Conservation (phyloP, 2,888 invertebrate species). For the Trichacis sp. region DNA sequence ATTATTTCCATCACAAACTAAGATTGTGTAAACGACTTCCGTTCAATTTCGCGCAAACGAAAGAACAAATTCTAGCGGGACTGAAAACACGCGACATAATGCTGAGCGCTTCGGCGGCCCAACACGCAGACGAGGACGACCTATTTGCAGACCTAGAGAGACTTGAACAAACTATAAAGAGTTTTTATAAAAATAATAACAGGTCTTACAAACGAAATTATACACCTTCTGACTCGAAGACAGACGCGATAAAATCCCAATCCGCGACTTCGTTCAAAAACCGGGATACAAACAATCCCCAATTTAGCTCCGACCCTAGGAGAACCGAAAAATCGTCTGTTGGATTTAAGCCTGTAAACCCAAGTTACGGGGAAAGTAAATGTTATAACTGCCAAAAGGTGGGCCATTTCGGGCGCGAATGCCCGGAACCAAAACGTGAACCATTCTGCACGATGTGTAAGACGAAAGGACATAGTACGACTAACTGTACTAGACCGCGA, state of each 20-base stretch:
- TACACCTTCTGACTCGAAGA: no score
- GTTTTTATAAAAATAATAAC: constrained; percentile 6
- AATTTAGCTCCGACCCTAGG: no score
- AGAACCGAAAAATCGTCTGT: no score
- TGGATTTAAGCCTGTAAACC: no score
- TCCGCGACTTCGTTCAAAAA: no score
- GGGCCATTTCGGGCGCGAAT: constrained; percentile 15
- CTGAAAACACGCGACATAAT: constrained; percentile 21
- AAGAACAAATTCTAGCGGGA: constrained; percentile 25
- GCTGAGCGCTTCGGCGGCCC: constrained; percentile 17
- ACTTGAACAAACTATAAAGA: constrained; percentile 13
- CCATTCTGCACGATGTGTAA: constrained; percentile 1
- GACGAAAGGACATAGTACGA: background rate
- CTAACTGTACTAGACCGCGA: constrained; percentile 6
- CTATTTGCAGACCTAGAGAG: constrained; percentile 20
- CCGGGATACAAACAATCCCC: no score
- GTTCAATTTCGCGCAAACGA: no score
- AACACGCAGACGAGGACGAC: constrained; percentile 14
- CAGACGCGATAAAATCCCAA: background rate
- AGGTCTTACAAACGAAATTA: no score
- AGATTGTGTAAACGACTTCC: no score
- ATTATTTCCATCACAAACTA: no score
- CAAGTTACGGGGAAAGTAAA: background rate
- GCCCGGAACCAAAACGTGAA: constrained; percentile 5
- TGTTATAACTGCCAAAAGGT: constrained; percentile 21